Base-by-base conservation (phyloP, 1,140 invertebrate species). In the Drosophila kurseongensis region DNA sequence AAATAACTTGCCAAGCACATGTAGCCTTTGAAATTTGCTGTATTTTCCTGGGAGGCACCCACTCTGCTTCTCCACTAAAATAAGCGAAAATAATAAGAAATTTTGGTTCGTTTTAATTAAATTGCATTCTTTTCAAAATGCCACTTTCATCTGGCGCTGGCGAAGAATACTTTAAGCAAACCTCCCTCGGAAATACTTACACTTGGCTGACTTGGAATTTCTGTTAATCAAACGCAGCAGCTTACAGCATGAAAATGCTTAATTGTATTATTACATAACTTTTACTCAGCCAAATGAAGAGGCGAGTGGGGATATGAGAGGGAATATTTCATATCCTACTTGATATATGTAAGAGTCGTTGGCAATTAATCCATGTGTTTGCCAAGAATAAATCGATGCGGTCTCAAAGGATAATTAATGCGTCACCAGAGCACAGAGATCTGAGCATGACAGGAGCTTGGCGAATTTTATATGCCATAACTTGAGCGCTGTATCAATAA, bases 191-290 rank as follows among this genome's bases (percentile, higher is more conserved):
- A 42, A 36, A 29, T 42, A 32, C 71, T 52, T 57, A 58, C 78
- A 62, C 58, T 72, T 66, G 45, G 57, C 68, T 86, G 54, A 67
- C 75, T 79, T 63, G 82, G 75, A 75, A 75, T 88, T 86, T 76
- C 62, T 54, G 82, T 82, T 88, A 88, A 86, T 86, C 83, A 86
- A 86, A 79, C 59, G 67, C 83, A 88, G 72, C 83, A 88, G 84
- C 23, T 42, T 54, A 88, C 60, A 66, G 75, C 75, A 88, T 88
- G 83, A 86, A 79, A 88, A 65, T 88, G 75, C 84, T 77, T 76
- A 86, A 86, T 86, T 86, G 79, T 88, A 83, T 86, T 85, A 89
- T 86, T 86, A 59, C 83, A 88, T 82, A 86, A 86, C 78, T 83
- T 86, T 74, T 61, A 51, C 29, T 18, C 41, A 27, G 27, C 32